phyloP scores from a whole-genome alignment of 1,140 invertebrate species.

The Rhyacophila brunnea region DNA sequence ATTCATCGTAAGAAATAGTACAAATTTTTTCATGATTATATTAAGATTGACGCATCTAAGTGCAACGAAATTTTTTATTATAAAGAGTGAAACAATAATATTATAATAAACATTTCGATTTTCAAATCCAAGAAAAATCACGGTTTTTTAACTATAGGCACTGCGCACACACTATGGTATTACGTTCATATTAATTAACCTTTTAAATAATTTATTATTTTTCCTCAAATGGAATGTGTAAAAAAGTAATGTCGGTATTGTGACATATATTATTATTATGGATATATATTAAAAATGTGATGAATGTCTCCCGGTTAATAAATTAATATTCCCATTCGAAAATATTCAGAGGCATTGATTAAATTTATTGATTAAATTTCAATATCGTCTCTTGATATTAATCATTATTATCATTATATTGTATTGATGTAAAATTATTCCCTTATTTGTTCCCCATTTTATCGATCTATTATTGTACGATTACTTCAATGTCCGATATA shows the following conservation, averaged over 20 bases:
- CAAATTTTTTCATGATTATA: too few species aligned
- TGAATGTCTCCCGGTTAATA: slow-evolving; percentile 33
- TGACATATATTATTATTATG: slow-evolving; percentile 17
- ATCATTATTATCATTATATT: slow-evolving; percentile 4
- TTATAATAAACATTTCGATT: too few species aligned
- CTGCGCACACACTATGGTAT: too few species aligned
- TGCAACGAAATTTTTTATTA: too few species aligned
- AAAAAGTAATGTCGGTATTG: slow-evolving; percentile 27
- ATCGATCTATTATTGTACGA: slow-evolving; percentile 28
- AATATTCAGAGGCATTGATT: slow-evolving; percentile 2
- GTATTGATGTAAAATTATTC: slow-evolving; percentile 13
- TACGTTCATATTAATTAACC: too few species aligned
- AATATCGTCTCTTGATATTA: slow-evolving; percentile 15
- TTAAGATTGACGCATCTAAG: too few species aligned
- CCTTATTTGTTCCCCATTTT: slow-evolving; percentile 22
- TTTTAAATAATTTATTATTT: slow-evolving; percentile 16
- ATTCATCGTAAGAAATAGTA: too few species aligned
- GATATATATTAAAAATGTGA: slow-evolving; percentile 29
- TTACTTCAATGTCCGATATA: slow-evolving; percentile 33
- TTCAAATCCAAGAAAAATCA: too few species aligned
- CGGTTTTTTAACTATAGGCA: too few species aligned
- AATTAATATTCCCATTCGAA: neutral
- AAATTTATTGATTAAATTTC: too few species aligned
- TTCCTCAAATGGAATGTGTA: slow-evolving; percentile 23
- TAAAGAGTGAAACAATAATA: too few species aligned